These are phyloP conservation scores for Lordiphosa clarofinis DNA, from an alignment of 1,140 invertebrate species.

Conservation along the genomic window DNA sequence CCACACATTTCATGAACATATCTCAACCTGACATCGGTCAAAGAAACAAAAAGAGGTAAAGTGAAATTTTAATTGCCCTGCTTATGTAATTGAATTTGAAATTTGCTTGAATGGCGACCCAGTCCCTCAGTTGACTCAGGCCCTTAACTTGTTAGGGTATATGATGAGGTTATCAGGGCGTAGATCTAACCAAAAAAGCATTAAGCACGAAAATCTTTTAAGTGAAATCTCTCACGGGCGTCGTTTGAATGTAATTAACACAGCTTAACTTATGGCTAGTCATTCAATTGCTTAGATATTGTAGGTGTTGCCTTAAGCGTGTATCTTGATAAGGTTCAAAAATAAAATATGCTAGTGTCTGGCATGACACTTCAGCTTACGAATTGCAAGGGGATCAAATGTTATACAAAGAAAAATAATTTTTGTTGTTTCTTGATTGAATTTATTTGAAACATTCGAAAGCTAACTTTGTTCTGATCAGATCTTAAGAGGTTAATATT, in stretches of 20 bases:
- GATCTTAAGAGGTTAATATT: too few relatives aligned
- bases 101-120: constrained; percentile 8
- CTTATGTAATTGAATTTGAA: constrained; percentile 39
- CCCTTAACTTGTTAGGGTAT: neutral
- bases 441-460: too few relatives aligned
- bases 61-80: constrained; percentile 50
- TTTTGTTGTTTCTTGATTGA: too few relatives aligned
- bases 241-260: too few relatives aligned
- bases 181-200: constrained; percentile 8
- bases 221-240: constrained; percentile 8
- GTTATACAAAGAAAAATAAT: too few relatives aligned
- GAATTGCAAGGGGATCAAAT: too few relatives aligned
- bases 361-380: too few relatives aligned
- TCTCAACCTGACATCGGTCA: constrained; percentile 19
- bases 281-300: constrained; percentile 7
- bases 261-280: constrained; percentile 9
- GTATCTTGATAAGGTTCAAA: too few relatives aligned
- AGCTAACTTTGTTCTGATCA: too few relatives aligned
- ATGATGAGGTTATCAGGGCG: constrained; percentile 9
- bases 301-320: neutral
- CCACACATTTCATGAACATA: constrained; percentile 64
- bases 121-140: neutral
- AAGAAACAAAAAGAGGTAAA: constrained; percentile 44
- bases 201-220: constrained; percentile 7
- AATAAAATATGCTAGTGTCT: too few relatives aligned